Percentiles rank a stretch among this genome's conserved stretches.
phyloP scores from a whole-genome alignment of 30 jellyfish, hydroid and myxozoan species.

The Aurelia coerulea region DNA sequence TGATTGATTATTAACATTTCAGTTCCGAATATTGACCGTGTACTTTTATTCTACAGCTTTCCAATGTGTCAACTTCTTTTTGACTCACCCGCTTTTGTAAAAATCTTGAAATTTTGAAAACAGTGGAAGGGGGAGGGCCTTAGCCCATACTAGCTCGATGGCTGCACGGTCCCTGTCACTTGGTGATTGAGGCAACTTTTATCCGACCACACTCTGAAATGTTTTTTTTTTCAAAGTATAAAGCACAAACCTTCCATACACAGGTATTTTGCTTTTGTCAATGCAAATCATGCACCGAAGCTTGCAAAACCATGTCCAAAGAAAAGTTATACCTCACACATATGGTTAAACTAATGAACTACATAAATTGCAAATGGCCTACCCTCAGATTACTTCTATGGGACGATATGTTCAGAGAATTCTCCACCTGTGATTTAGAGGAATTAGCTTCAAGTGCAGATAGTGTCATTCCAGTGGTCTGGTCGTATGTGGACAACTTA shows the following conservation, averaged over 20 bases:
- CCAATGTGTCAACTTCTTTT: too few species aligned
- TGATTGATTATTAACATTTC: too few species aligned
- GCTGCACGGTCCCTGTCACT: too few species aligned
- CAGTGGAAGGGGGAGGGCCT: too few species aligned
- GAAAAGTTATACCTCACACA: conserved; percentile 73
- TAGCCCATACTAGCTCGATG: too few species aligned
- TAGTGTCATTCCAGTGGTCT: conserved; percentile 83
- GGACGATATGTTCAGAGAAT: conserved; percentile 98
- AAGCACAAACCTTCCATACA: neutral
- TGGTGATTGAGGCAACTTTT: too few species aligned
- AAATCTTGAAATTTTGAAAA: too few species aligned
- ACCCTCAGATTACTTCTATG: conserved; percentile 67
- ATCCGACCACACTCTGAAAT: too few species aligned
- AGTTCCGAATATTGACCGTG: too few species aligned
- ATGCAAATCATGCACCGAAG: conserved; percentile 83
- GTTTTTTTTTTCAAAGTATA: too few species aligned
- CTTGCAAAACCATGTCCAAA: conserved; percentile 58
- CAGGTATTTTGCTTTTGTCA: conserved; percentile 92
- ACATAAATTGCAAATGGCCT: conserved; percentile 66
- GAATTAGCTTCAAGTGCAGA: conserved; percentile 57
- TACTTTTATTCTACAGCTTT: too few species aligned
- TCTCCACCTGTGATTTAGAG: conserved; percentile 81
- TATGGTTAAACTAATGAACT: conserved; percentile 76
- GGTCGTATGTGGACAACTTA: conserved; percentile 93
- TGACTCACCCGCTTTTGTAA: too few species aligned